Conservation (phyloP, 2,113 vertebrate genomes). For the Semnornis frantzii region DNA sequence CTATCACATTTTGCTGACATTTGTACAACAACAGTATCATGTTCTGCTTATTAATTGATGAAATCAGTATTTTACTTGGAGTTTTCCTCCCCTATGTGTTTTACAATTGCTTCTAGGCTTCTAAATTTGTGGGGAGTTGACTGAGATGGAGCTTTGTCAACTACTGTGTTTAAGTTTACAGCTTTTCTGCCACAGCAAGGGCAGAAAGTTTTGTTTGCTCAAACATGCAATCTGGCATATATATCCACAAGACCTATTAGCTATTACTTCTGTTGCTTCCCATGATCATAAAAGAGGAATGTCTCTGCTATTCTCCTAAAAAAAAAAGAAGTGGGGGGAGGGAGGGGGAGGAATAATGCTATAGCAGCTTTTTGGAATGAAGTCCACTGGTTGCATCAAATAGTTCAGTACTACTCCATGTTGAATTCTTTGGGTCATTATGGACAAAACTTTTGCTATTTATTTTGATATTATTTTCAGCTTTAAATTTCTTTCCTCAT, state of each 20-base stretch:
- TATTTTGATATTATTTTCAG: not conserved
- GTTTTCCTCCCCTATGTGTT: not conserved
- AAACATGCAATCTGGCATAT: not conserved
- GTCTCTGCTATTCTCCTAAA: not conserved
- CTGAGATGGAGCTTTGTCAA: not conserved
- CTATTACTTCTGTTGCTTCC: not conserved
- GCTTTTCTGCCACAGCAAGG: not conserved
- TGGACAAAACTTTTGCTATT: not conserved
- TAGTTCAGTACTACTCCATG: not conserved
- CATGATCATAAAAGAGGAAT: not conserved
- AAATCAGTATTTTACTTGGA: not conserved
- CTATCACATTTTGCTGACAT: not conserved
- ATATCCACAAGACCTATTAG: not conserved
- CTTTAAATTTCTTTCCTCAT: not conserved
- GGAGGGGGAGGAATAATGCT: too few relatives aligned
- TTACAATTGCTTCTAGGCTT: not conserved
- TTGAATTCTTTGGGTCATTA: not conserved
- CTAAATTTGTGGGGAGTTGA: not conserved
- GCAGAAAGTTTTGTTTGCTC: not conserved
- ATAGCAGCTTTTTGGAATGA: not conserved
- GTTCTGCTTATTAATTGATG: not conserved
- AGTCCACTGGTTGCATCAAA: not conserved
- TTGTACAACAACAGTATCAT: not conserved
- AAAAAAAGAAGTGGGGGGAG: not conserved
- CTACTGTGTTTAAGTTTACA: not conserved